Conservation (phyloP, 2,113 vertebrate species). For the Oophaga pumilio region DNA sequence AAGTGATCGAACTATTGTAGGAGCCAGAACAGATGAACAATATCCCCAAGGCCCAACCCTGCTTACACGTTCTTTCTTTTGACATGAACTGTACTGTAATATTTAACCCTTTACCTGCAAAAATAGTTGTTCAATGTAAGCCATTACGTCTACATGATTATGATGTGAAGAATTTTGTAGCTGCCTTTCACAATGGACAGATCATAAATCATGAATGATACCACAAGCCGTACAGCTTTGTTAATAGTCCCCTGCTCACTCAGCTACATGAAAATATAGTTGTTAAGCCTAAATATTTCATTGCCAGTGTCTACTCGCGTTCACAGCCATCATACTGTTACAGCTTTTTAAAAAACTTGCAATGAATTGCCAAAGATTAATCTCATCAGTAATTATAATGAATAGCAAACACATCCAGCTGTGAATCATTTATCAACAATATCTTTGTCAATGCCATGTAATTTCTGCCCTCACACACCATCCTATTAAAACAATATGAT, state of each 20-base stretch:
- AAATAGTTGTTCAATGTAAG: not conserved
- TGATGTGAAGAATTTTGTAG: not conserved
- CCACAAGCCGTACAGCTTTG: not conserved
- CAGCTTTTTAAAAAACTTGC: not conserved
- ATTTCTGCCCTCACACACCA: constrained; percentile 18
- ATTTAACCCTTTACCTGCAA: not conserved
- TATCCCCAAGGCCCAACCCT: too few relatives aligned
- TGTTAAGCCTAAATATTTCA: not conserved
- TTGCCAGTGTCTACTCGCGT: not conserved
- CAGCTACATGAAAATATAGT: not conserved
- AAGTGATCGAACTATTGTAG: too few relatives aligned
- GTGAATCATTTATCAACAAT: constrained; percentile 16
- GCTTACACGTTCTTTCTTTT: too few relatives aligned
- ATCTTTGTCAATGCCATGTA: constrained; percentile 1
- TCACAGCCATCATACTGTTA: not conserved
- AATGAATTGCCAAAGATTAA: constrained; percentile 11
- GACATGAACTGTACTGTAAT: too few relatives aligned
- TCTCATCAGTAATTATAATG: not conserved
- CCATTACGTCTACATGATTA: not conserved
- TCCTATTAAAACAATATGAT: constrained; percentile 22
- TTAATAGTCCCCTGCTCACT: not conserved
- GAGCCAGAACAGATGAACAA: too few relatives aligned
- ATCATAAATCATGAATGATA: not conserved
- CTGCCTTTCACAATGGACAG: not conserved
- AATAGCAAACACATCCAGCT: constrained; percentile 16